These are phyloP conservation scores for Kradibia gibbosae DNA, from an alignment of 1,140 invertebrate genomes.

Conservation along the genomic window DNA sequence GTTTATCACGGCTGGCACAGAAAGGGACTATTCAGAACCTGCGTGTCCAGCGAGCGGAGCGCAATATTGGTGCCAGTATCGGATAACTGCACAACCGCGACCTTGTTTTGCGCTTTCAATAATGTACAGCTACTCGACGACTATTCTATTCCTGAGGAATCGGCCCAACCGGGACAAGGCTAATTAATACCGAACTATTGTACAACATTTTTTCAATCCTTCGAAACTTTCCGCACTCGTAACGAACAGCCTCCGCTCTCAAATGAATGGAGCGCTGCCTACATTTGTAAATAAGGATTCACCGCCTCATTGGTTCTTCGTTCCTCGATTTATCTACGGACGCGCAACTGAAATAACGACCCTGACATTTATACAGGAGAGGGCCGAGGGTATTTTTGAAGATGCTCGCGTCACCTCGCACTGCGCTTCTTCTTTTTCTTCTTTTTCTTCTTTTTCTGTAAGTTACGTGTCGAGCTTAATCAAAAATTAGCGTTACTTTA, in stretches of 20 bases:
- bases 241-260: neutral
- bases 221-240: neutral
- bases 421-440: neutral
- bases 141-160: too few relatives aligned
- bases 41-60: neutral
- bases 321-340: slow-evolving; percentile 31
- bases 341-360: slow-evolving; percentile 24
- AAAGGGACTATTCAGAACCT: neutral
- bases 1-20: neutral
- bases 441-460: neutral
- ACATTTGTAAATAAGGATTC: slow-evolving; percentile 7
- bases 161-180: too few relatives aligned
- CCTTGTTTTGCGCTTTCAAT: too few relatives aligned
- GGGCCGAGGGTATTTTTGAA: slow-evolving; percentile 6
- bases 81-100: too few relatives aligned
- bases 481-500: neutral
- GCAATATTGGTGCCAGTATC: neutral
- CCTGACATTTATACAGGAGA: slow-evolving; percentile 27
- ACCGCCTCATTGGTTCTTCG: neutral
- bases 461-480: neutral
- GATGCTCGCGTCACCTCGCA: too few relatives aligned
- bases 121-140: too few relatives aligned
- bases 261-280: neutral
- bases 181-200: neutral
- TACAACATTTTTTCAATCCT: neutral